These are phyloP conservation scores for Ctenicera cuprea DNA, from an alignment of 2,888 invertebrate genomes.

Conservation along the genomic window DNA sequence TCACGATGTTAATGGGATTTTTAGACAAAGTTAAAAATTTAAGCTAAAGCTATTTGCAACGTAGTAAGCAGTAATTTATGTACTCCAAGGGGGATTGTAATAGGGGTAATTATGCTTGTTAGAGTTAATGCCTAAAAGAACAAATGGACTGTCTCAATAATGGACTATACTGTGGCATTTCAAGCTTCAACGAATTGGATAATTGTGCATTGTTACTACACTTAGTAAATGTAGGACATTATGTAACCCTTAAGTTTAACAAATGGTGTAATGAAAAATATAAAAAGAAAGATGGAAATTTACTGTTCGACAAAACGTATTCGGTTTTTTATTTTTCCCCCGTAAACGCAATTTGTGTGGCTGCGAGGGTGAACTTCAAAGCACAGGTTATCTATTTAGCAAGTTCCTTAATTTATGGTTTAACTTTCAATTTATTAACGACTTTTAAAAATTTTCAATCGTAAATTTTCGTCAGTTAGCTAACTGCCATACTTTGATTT, in stretches of 20 bases:
- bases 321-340: not conserved
- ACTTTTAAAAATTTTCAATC: too few species aligned
- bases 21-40: constrained; percentile 31
- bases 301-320: not conserved
- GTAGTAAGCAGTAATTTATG: constrained; percentile 31
- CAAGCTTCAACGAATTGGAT: constrained; percentile 33
- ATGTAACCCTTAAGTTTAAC: constrained; percentile 21
- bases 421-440: too few species aligned
- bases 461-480: too few species aligned
- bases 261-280: constrained; percentile 14
- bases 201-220: constrained; percentile 27
- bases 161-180: constrained; percentile 28
- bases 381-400: not conserved
- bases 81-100: constrained; percentile 31
- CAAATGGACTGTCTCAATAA: constrained; percentile 35
- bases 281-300: not conserved
- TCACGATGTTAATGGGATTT: constrained; percentile 13
- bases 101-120: constrained; percentile 40
- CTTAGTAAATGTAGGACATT: constrained; percentile 20
- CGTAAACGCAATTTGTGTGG: constrained; percentile 1
- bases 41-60: constrained; percentile 4
- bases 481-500: too few species aligned
- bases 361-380: not conserved
- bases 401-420: too few species aligned
- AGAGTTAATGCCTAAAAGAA: constrained; percentile 35